These are phyloP conservation scores for Cliona cf. orientalis DNA, from an alignment of 37 sponge, comb jelly and placozoan species.

Conservation along the genomic window DNA sequence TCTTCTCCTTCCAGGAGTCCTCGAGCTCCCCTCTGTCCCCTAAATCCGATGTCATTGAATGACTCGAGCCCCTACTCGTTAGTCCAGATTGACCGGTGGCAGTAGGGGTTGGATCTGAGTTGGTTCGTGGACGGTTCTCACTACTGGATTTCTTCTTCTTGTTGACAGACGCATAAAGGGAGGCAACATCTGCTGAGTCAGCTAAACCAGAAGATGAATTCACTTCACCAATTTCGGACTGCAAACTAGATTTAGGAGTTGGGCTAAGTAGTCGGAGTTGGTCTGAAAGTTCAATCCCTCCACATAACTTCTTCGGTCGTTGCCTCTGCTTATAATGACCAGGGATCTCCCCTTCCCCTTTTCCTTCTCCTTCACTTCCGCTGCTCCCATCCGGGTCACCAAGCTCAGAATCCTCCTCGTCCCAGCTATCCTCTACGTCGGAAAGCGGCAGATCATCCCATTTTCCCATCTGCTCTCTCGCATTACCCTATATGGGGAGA, in stretches of 20 bases:
- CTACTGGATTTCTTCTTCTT: background rate
- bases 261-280: constrained; percentile 35
- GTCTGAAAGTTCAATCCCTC: background rate
- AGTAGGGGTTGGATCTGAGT: background rate
- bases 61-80: background rate
- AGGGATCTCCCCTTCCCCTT: background rate
- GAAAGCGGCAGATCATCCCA: too few relatives aligned
- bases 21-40: background rate
- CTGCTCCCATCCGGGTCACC: too few relatives aligned
- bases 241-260: background rate
- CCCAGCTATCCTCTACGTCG: too few relatives aligned
- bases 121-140: background rate
- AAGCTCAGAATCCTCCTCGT: too few relatives aligned
- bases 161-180: constrained; percentile 5
- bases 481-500: too few relatives aligned
- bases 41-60: constrained; percentile 1
- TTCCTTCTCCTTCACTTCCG: background rate
- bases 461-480: too few relatives aligned
- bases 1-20: too few relatives aligned
- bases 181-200: background rate
- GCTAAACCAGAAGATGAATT: background rate
- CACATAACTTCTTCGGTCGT: background rate
- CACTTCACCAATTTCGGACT: background rate
- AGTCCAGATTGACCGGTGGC: background rate
- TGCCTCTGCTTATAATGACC: too few relatives aligned